Evolutionary conservation across 2,113 vertebrate species (phyloP).

Genomic region (Zosterops japonicus): DNA sequence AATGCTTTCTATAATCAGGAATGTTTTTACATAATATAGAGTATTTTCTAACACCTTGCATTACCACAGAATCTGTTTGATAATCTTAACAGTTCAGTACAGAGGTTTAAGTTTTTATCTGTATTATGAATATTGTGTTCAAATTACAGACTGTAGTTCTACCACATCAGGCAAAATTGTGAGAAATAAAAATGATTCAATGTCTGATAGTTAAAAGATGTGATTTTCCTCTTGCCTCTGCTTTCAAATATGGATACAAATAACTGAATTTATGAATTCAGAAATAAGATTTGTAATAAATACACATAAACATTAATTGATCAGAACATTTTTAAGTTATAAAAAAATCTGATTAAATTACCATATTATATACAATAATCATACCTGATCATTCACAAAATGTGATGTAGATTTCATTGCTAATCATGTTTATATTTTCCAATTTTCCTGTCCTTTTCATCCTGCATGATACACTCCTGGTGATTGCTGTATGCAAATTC

Average conservation of each 20-base stretch:
- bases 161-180: background rate
- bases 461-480: background rate
- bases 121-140: background rate
- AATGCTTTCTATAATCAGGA: background rate
- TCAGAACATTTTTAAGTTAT: background rate
- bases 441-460: constrained; percentile 17
- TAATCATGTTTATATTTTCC: constrained; percentile 34
- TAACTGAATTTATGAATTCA: background rate
- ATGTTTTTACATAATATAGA: background rate
- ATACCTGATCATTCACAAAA: constrained; percentile 26
- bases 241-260: background rate
- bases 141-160: background rate
- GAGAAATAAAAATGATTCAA: background rate
- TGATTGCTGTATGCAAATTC: constrained; percentile 32
- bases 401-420: constrained; percentile 1
- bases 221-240: background rate
- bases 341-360: constrained; percentile 18
- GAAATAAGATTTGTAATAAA: background rate
- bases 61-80: background rate
- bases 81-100: background rate
- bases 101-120: background rate
- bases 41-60: background rate
- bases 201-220: background rate
- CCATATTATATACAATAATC: constrained; percentile 12
- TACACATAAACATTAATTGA: background rate